These are phyloP conservation scores for Chauna torquata DNA, from an alignment of 2,113 vertebrate species.

Conservation along the genomic window DNA sequence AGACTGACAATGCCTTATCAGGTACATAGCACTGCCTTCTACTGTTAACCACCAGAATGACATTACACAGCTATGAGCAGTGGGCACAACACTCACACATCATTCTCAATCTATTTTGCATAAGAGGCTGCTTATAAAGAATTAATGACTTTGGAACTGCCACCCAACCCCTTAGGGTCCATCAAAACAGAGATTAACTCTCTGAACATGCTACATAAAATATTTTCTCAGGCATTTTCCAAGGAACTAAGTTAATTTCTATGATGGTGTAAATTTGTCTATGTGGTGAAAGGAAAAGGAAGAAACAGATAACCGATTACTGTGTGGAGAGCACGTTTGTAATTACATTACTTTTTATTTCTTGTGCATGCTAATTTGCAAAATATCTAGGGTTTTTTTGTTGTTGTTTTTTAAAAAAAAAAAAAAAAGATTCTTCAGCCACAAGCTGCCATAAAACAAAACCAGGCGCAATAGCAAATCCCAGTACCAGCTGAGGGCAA, in stretches of 20 bases:
- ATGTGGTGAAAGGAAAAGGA: background rate
- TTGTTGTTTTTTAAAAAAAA: background rate
- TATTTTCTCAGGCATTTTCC: background rate
- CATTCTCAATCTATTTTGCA: background rate
- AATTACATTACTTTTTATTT: background rate
- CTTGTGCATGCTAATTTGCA: background rate
- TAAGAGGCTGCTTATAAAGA: slow-evolving; percentile 27
- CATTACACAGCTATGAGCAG: accelerated
- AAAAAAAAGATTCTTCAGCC: background rate
- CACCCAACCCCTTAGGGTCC: slow-evolving; percentile 5
- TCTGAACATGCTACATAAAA: background rate
- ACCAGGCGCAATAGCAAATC: background rate
- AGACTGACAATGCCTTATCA: background rate
- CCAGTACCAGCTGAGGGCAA: background rate
- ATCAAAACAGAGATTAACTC: slow-evolving; percentile 17
- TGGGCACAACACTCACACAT: background rate
- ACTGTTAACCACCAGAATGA: background rate
- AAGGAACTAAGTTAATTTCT: background rate
- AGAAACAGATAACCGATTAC: background rate
- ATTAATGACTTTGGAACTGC: slow-evolving; percentile 16
- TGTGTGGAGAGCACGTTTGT: background rate
- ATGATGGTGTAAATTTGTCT: background rate
- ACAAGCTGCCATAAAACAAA: background rate
- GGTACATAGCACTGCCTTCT: background rate
- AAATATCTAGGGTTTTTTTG: background rate